Evolutionary conservation across 2,113 vertebrate genomes (phyloP).

Genomic region (Hymenochirus boettgeri): DNA sequence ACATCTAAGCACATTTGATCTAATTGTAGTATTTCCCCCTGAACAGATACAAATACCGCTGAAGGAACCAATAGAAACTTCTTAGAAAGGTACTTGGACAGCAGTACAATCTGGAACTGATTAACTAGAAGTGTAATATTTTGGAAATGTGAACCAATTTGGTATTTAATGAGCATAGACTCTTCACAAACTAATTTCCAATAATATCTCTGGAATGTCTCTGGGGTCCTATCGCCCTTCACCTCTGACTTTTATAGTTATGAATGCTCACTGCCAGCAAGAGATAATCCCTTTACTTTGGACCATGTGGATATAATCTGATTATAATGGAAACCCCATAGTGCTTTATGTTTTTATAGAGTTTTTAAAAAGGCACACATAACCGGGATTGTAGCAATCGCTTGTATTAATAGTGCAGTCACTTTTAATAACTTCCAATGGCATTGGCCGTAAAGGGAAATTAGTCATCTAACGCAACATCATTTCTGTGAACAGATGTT

Average conservation of each 20-base stretch:
- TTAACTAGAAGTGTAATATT: neutral
- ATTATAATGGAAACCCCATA: slow-evolving; percentile 15
- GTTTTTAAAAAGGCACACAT: slow-evolving; percentile 11
- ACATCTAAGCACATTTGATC: too few species aligned
- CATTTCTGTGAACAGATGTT: neutral
- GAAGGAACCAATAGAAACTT: neutral
- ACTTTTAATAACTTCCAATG: neutral
- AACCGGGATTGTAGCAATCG: neutral
- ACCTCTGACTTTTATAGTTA: slow-evolving; percentile 30
- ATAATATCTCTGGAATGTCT: slow-evolving; percentile 25
- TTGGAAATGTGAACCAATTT: neutral
- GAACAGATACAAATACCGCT: neutral
- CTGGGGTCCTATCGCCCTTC: slow-evolving; percentile 2
- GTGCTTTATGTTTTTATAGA: slow-evolving; percentile 20
- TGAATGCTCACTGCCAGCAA: slow-evolving; percentile 6
- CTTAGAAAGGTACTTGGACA: neutral
- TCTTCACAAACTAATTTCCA: slow-evolving; percentile 1
- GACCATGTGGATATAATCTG: slow-evolving; percentile 31
- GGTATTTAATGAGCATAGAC: neutral
- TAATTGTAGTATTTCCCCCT: neutral
- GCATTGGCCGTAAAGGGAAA: neutral
- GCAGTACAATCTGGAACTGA: neutral
- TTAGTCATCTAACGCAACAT: neutral
- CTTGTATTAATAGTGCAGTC: neutral
- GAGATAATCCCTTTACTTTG: slow-evolving; percentile 26